A percentile compares a stretch with the other conserved stretches of the same genome.
phyloP scores from a whole-genome alignment of 2,797 vertebrate species.

The Scyliorhinus canicula region DNA sequence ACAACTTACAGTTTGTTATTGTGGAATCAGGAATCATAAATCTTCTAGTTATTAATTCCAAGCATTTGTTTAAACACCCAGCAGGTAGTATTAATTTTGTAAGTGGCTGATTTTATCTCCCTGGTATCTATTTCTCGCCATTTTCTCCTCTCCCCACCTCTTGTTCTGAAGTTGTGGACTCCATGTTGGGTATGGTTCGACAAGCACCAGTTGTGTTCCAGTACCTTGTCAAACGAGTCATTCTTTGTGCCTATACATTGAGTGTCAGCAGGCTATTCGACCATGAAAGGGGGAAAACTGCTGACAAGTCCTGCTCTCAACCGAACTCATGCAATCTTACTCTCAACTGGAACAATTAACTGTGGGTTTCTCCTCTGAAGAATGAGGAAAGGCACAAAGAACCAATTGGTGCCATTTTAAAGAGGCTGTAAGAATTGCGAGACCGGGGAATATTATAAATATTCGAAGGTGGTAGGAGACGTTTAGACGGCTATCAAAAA shows the following conservation, averaged over 20 bases:
- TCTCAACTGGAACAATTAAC: not conserved
- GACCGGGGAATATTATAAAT: not conserved
- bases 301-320: not conserved
- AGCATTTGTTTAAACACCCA: not conserved
- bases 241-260: not conserved
- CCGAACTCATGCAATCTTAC: not conserved
- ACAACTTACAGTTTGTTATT: not conserved
- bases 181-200: constrained; percentile 46
- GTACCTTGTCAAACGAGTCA: not conserved
- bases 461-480: not conserved
- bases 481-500: not conserved
- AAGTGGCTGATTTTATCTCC: not conserved
- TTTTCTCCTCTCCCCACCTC: constrained; percentile 46
- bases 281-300: not conserved
- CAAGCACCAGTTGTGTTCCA: not conserved
- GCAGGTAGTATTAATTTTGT: not conserved
- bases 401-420: not conserved
- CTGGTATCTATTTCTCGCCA: constrained; percentile 46
- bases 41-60: not conserved
- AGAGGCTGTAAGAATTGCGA: not conserved
- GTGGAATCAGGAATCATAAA: not conserved
- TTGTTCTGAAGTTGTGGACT: constrained; percentile 49
- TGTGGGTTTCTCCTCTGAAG: not conserved
- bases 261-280: not conserved
- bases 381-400: not conserved